Base-by-base conservation (phyloP, 1,140 invertebrate species). In the Ceratosolen solmsi region DNA sequence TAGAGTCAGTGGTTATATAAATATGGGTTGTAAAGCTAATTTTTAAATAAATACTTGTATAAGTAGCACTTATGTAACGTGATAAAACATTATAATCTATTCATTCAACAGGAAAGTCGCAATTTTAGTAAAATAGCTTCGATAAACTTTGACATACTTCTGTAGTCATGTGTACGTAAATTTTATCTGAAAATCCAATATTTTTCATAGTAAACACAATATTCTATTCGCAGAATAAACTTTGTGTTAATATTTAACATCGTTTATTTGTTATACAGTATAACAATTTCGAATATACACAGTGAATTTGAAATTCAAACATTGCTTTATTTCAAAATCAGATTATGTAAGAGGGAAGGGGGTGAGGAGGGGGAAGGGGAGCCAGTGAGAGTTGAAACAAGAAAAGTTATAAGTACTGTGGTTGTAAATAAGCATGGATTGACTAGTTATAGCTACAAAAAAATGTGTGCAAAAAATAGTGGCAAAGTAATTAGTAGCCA, bases 181-280 rank as follows among this genome's bases (percentile, higher is more conserved):
- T 65, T 68, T 68, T n/a, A n/a, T 38, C 63, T 68, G 17, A 38
- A 68, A 68, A 68, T 68, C 36, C 36, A 68, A 68, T 68, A 68
- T 68, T 68, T 68, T 68, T 68, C 33, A 38, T 17, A 68, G 63
- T 38, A 68, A 38, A 38, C 27, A 65, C 3, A 63, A 33, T n/a
- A 20, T 68, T 7, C 7, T 68, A 22, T 7, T 38, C 33, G 17
- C 11, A n/a, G 63, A 68, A n/a, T 54, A 54, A 54, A 22, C 63
- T 8, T 38, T 17, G 33, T n/a, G 33, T 17, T 38, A 38, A 38
- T 68, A 68, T 38, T 68, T 68, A n/a, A 68, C 63, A 20, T 68
- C 8, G 3, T 13, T 38, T 68, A 8, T 68, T 68, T n/a, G 20
- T n/a, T 38, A 38, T 27, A 36, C 27, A 36, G 9, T 36, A 65